A percentile compares a stretch with the other conserved stretches of the same genome.
These are phyloP conservation scores for Nematolebias whitei DNA, from an alignment of 2,113 vertebrate species.

Conservation along the genomic window DNA sequence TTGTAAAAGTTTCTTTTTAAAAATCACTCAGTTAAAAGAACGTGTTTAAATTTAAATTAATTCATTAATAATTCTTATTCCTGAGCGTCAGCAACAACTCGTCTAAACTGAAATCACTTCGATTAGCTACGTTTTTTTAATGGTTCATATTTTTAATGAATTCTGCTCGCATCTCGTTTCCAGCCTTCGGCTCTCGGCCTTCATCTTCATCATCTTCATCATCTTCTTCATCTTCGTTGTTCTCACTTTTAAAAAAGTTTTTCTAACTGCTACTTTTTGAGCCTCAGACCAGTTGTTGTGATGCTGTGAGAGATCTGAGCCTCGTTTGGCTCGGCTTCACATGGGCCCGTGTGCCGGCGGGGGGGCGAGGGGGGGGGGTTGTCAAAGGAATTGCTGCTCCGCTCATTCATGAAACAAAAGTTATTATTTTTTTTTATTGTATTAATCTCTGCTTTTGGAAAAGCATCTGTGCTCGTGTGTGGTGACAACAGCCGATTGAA, in stretches of 20 bases:
- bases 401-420: constrained; percentile 62
- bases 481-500: too few species aligned
- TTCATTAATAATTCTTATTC: not conserved
- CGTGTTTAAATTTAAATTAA: too few species aligned
- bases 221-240: too few species aligned
- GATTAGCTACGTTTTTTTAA: constrained; percentile 7
- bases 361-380: constrained; percentile 58
- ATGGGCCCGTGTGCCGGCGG: constrained; percentile 53
- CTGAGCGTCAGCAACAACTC: not conserved
- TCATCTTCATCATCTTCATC: too few species aligned
- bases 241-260: constrained; percentile 63
- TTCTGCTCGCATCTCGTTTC: constrained; percentile 29
- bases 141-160: not conserved
- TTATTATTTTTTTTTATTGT: constrained; percentile 63
- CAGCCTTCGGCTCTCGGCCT: constrained; percentile 39
- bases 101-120: constrained; percentile 21
- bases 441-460: constrained; percentile 73
- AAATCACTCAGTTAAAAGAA: too few species aligned
- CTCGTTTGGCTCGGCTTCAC: constrained; percentile 73
- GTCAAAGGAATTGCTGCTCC: constrained; percentile 67
- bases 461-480: constrained; percentile 60
- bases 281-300: constrained; percentile 57
- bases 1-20: too few species aligned
- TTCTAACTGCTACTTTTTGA: constrained; percentile 59
- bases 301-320: constrained; percentile 70